Percentiles rank a stretch among this genome's conserved stretches.
phyloP scores from a whole-genome alignment of 2,113 vertebrate genomes.

The Actenoides hombroni region DNA sequence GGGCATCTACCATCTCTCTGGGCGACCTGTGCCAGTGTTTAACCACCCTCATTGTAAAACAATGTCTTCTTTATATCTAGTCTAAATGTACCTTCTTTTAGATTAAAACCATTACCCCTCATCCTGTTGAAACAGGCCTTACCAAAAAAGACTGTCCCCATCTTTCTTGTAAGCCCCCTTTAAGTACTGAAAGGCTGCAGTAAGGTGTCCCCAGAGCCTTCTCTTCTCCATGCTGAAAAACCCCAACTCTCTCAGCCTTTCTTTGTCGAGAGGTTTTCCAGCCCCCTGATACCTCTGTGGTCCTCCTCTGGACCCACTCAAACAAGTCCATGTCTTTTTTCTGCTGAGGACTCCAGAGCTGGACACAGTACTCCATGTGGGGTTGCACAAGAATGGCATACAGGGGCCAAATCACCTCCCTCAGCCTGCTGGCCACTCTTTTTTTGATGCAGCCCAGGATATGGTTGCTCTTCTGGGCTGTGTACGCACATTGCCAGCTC shows the following conservation, averaged over 20 bases:
- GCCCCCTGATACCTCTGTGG: too few relatives aligned
- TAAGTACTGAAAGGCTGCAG: neutral
- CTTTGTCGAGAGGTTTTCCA: neutral
- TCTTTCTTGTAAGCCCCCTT: neutral
- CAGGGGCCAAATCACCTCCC: neutral
- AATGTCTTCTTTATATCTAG: neutral
- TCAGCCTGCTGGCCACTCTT: neutral
- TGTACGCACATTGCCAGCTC: fast-evolving
- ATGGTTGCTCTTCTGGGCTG: neutral
- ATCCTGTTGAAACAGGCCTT: neutral
- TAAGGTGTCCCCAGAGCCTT: neutral
- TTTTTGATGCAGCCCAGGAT: neutral
- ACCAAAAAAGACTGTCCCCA: neutral
- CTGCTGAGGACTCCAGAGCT: neutral
- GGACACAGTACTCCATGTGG: neutral
- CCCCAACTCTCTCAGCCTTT: neutral
- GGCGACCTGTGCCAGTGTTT: neutral
- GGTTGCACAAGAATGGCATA: neutral
- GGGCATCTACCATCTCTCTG: neutral
- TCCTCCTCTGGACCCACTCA: neutral
- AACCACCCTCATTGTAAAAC: neutral
- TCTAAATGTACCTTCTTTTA: neutral
- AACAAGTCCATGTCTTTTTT: neutral
- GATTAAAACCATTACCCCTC: neutral
- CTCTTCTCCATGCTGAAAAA: neutral